phyloP scores from a whole-genome alignment of 2,113 vertebrate genomes.

The Bambusicola thoracicus region DNA sequence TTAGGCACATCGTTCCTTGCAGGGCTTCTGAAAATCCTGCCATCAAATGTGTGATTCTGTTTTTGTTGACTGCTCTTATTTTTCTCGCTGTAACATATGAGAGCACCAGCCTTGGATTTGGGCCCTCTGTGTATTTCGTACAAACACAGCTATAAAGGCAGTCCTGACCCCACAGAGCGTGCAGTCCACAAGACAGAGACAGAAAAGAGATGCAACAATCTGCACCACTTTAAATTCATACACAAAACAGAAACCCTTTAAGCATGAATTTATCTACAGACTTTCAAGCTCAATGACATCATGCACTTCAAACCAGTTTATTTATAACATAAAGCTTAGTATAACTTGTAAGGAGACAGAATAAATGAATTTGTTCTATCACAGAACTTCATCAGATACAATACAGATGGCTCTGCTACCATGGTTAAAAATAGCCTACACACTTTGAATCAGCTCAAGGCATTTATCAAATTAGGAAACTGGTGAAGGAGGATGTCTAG shows the following conservation, averaged over 20 bases:
- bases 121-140: background rate
- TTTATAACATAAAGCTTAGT: constrained; percentile 70
- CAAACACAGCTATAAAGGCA: background rate
- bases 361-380: constrained; percentile 73
- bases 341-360: constrained; percentile 58
- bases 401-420: constrained; percentile 69
- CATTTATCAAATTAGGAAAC: constrained; percentile 59
- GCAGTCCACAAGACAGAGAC: background rate
- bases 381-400: constrained; percentile 69
- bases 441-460: constrained; percentile 53
- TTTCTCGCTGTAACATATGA: background rate
- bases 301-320: constrained; percentile 62
- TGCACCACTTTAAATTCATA: constrained; percentile 47
- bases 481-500: constrained; percentile 34
- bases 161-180: background rate
- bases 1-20: background rate
- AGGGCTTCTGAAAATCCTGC: background rate
- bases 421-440: constrained; percentile 60
- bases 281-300: constrained; percentile 66
- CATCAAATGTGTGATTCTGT: background rate
- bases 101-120: background rate
- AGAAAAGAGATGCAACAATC: constrained; percentile 19
- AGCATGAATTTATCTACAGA: constrained; percentile 60
- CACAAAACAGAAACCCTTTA: constrained; percentile 41
- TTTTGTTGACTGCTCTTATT: background rate